Evolutionary conservation across 2,113 vertebrate species (phyloP).

Genomic region (Bubo scandiacus): DNA sequence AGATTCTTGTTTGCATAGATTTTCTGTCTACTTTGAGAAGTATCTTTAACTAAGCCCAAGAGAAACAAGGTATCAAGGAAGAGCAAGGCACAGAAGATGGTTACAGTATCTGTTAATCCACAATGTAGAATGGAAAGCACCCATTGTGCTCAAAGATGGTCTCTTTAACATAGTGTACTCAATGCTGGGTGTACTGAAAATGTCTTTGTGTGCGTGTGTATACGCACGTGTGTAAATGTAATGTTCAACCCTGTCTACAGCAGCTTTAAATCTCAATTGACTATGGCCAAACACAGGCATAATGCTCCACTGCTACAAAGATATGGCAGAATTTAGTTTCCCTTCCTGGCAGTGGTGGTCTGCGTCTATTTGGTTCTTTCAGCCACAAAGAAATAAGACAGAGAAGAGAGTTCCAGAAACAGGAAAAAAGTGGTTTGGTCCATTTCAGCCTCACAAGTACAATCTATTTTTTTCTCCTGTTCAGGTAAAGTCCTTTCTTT

Average conservation of each 20-base stretch:
- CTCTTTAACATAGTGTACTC: neutral
- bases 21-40: neutral
- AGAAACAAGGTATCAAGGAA: neutral
- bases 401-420: neutral
- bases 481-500: neutral
- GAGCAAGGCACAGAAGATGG: neutral
- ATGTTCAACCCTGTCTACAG: neutral
- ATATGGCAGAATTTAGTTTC: neutral
- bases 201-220: fast-evolving
- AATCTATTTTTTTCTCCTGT: neutral
- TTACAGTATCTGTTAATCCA: neutral
- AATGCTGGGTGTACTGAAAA: neutral
- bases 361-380: neutral
- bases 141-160: neutral
- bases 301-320: neutral
- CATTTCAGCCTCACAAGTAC: neutral
- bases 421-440: neutral
- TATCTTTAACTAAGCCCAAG: neutral
- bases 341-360: neutral
- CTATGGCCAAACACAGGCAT: neutral
- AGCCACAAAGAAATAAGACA: neutral
- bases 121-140: neutral
- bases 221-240: neutral
- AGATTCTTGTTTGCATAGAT: neutral
- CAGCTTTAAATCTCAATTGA: neutral